Percentiles rank a stretch among this genome's conserved stretches.
phyloP scores from a whole-genome alignment of 2,888 invertebrate species.

The Drosophila siamana region DNA sequence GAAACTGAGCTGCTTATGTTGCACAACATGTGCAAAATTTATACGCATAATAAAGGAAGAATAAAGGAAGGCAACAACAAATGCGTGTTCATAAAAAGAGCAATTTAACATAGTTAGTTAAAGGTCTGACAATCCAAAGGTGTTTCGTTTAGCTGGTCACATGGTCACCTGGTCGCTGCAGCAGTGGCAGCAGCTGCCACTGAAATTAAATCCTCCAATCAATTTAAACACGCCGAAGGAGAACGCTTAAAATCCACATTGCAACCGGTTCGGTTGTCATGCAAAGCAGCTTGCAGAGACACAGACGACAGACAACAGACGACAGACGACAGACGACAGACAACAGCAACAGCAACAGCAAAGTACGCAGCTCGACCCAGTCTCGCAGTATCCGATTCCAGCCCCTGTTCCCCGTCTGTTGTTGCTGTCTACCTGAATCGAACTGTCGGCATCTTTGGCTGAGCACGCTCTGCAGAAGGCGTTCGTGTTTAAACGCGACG shows the following conservation, averaged over 20 bases:
- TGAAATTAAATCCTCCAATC: slow-evolving; percentile 82
- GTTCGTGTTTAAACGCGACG: slow-evolving; percentile 72
- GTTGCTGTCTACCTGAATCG: slow-evolving; percentile 29
- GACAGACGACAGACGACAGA: slow-evolving; percentile 2
- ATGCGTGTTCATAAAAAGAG: slow-evolving; percentile 33
- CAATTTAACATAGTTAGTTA: slow-evolving; percentile 57
- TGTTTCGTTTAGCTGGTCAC: slow-evolving; percentile 45
- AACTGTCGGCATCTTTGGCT: slow-evolving; percentile 49
- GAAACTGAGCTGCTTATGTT: slow-evolving; percentile 28
- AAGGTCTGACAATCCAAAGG: slow-evolving; percentile 54
- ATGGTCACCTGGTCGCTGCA: slow-evolving; percentile 35
- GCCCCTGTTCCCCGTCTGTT: background rate
- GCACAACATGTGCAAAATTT: slow-evolving; percentile 65
- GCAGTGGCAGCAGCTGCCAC: slow-evolving; percentile 67
- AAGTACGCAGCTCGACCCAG: slow-evolving; percentile 19
- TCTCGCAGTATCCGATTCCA: slow-evolving; percentile 4
- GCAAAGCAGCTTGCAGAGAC: slow-evolving; percentile 61
- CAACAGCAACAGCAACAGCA: slow-evolving; percentile 2
- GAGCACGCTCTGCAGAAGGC: slow-evolving; percentile 64
- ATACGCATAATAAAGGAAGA: background rate
- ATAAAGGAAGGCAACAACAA: background rate
- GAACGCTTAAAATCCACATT: slow-evolving; percentile 50
- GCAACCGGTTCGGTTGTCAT: slow-evolving; percentile 81
- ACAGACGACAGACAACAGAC: background rate
- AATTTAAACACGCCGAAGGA: slow-evolving; percentile 63